These are phyloP conservation scores for Holothuria glaberrima DNA, from an alignment of 35 echinoderm and acorn worm genomes.

Conservation along the genomic window DNA sequence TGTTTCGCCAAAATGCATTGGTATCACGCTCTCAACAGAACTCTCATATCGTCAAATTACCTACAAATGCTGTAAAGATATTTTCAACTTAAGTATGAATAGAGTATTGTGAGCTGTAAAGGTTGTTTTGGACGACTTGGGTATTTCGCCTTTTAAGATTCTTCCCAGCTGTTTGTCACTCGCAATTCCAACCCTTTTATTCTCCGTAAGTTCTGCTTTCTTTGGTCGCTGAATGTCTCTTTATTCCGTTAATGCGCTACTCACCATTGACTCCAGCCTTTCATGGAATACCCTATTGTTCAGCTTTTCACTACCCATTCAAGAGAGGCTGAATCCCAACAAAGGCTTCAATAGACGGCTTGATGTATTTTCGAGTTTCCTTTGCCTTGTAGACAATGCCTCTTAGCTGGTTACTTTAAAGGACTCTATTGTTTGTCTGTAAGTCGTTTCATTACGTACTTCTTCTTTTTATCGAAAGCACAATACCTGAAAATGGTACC, in stretches of 20 bases:
- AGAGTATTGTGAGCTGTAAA: too few relatives aligned
- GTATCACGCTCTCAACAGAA: too few relatives aligned
- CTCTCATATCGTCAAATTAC: too few relatives aligned
- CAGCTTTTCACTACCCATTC: neutral
- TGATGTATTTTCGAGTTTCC: constrained; percentile 47
- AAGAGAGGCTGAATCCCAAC: neutral
- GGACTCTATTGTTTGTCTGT: constrained; percentile 8
- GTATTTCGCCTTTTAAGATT: constrained; percentile 13
- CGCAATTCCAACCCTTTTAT: neutral
- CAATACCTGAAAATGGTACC: too few relatives aligned
- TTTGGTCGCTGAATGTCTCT: constrained; percentile 6
- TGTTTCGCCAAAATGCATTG: too few relatives aligned
- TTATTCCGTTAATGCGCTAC: constrained; percentile 33
- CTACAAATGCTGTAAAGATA: too few relatives aligned
- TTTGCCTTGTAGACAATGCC: constrained; percentile 17
- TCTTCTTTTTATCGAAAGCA: neutral
- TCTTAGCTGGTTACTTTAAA: neutral
- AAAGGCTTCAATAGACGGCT: constrained; percentile 21
- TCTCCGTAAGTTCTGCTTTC: neutral
- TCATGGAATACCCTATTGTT: constrained; percentile 34
- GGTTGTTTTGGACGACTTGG: constrained; percentile 31
- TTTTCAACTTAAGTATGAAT: too few relatives aligned
- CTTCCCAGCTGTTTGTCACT: constrained; percentile 36
- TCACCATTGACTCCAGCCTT: constrained; percentile 10
- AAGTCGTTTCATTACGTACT: constrained; percentile 37